Conservation (phyloP, 2,797 vertebrate species). For the Sebastes oblongus region DNA sequence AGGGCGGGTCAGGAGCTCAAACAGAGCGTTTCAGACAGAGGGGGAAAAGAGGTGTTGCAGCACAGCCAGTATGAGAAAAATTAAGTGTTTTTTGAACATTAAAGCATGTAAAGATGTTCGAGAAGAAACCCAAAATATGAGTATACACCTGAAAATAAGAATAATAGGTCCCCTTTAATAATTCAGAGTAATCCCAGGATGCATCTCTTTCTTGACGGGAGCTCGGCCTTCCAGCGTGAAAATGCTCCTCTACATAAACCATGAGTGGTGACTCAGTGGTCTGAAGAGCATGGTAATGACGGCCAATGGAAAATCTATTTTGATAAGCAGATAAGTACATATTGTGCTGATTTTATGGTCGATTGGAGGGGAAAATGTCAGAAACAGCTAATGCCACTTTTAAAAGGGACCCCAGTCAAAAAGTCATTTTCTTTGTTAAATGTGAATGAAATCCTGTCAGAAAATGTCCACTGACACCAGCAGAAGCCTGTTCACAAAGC, state of each 20-base stretch:
- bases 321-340: constrained; percentile 15
- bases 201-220: constrained; percentile 24
- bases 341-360: constrained; percentile 11
- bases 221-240: constrained; percentile 17
- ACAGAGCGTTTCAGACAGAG: too few species aligned
- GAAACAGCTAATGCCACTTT: constrained; percentile 20
- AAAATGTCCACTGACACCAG: background rate
- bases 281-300: constrained; percentile 46
- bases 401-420: background rate
- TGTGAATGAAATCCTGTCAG: background rate
- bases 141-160: too few species aligned
- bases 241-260: constrained; percentile 26
- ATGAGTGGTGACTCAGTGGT: constrained; percentile 43
- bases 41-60: too few species aligned
- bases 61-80: too few species aligned
- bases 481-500: constrained; percentile 1
- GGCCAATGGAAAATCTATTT: constrained; percentile 17
- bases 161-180: background rate
- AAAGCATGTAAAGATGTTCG: too few species aligned
- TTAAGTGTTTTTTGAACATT: too few species aligned
- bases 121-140: too few species aligned
- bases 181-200: constrained; percentile 27
- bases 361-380: background rate
- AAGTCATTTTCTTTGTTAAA: background rate
- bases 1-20: too few species aligned